These are phyloP conservation scores for Masticophis lateralis DNA, from an alignment of 2,797 vertebrate genomes.

Conservation along the genomic window DNA sequence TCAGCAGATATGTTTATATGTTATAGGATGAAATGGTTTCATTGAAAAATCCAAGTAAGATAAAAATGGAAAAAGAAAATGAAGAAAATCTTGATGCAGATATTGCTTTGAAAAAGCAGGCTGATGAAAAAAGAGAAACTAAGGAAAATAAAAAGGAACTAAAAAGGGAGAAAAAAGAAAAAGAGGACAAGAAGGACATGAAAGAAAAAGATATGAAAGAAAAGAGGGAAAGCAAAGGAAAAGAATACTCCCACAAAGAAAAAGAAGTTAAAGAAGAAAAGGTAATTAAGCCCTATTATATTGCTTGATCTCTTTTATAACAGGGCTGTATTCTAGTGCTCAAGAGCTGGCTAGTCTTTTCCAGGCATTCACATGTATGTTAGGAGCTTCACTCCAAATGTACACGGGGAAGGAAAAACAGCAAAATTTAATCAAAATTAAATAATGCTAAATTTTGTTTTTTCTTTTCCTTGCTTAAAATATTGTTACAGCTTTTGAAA, in stretches of 20 bases:
- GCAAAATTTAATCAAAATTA: not conserved
- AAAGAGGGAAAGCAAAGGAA: conserved; percentile 82
- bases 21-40: conserved; percentile 79
- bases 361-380: not conserved
- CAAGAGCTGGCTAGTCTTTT: not conserved
- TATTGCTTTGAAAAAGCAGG: conserved; percentile 79
- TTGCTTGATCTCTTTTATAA: not conserved
- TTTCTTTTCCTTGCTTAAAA: not conserved
- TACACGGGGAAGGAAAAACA: not conserved
- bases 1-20: conserved; percentile 62
- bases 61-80: conserved; percentile 77
- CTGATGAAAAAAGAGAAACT: conserved; percentile 79
- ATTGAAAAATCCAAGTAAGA: conserved; percentile 77
- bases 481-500: not conserved
- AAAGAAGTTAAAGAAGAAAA: conserved; percentile 85
- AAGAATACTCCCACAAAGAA: conserved; percentile 80
- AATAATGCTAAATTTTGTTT: not conserved
- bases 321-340: not conserved
- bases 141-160: conserved; percentile 84
- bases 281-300: conserved; percentile 66
- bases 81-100: conserved; percentile 78
- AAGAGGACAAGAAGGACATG: conserved; percentile 82
- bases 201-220: conserved; percentile 83
- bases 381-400: not conserved
- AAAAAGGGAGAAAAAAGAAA: conserved; percentile 83